Evolutionary conservation across 2,888 invertebrate genomes (phyloP), one percentile per base, ranked within the genome.

Genomic region (Tethea ocularis): DNA sequence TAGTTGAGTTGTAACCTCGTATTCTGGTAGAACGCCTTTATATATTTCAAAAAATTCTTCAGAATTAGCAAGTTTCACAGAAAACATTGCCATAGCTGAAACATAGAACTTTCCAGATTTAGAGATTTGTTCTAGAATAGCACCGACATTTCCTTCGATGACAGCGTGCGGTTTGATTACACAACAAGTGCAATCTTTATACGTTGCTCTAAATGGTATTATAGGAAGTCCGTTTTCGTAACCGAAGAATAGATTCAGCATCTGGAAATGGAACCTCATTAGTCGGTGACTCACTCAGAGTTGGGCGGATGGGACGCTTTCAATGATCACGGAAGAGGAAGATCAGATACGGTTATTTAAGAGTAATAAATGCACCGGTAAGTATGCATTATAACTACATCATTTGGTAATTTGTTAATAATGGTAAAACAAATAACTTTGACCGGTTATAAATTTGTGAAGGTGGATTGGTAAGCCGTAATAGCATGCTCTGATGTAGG

Each of bases 11-110:
- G n/a, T 74, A 83, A 96, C 96, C 80, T 94, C 93, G 79, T 95
- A 96, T 78, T 97, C 97, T 2, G 95, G 94, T 26, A 97, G 86
- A 56, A 97, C 96, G 0, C 97, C 97, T 83, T 97, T 97, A 84
- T 99, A 99, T 17, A 98, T 95, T 93, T 98, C 98, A 74, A 96
- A 95, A 91, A 98, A 98, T 84, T 98, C 98, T 83, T 97, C 95
- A 23, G 97, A 97, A 82, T 97, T 96, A 0, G 95, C 93, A 51
- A 96, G 93, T 72, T 96, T 96, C 73, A 99, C 90, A 60, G 95
- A 93, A 78, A 96, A 96, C 94, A 97, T 96, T 78, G 97, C 96
- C 77, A 98, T 93, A 0, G 97, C 97, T 0, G 96, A 95, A 60
- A 99, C 95, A 62, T 94, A 94, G 78, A 96, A 98, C 20, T 95